Base-by-base conservation (phyloP, 1,140 invertebrate species). In the Araneus ventricosus region DNA sequence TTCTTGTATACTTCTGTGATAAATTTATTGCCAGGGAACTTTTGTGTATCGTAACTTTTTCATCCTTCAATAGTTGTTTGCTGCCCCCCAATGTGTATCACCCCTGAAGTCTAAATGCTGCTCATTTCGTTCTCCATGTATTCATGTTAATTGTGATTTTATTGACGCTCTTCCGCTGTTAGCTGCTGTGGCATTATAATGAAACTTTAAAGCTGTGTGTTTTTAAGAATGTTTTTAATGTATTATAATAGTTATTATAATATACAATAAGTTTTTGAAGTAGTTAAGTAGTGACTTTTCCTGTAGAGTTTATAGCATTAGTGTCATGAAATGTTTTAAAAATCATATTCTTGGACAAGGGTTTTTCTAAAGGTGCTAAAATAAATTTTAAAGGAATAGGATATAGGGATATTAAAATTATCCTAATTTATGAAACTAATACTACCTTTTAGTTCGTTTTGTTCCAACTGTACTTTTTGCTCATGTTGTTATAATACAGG, bases 361-460 rank as follows among this genome's bases (percentile, higher is more conserved):
- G 45, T 37, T 88, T 88, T 88, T 45, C 22, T 45, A 84, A 91
- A 91, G 89, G 89, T 91, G 89, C 89, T 91, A 91, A 84, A 63
- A 90, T 45, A 75, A 70, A 37, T 88, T 88, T 88, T 88, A 75
- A 41, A 52, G 17, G 45, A 52, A 52, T 70, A 87, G 85, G 17
- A 61, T n/a, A 0, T 87, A 87, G 57, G 24, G 37, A 3, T 87
- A 61, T 61, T 57, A 30, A 86, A 86, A 30, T 86, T 86, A 30
- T 57, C 20, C 75, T n/a, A 10, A 14, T 67, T 39, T 34, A 80
- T 80, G 10, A 80, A 34, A 75, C 30, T 75, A 6, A 80, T 80
- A 20, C 30, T 80, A 4, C 27, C 34, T 24, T 22, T 80, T 41
- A 10, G 34, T 39, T 37, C 4, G 17, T 80, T 27, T 24, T 27